phyloP scores from a whole-genome alignment of 2,797 vertebrate species.

The Argya squamiceps region DNA sequence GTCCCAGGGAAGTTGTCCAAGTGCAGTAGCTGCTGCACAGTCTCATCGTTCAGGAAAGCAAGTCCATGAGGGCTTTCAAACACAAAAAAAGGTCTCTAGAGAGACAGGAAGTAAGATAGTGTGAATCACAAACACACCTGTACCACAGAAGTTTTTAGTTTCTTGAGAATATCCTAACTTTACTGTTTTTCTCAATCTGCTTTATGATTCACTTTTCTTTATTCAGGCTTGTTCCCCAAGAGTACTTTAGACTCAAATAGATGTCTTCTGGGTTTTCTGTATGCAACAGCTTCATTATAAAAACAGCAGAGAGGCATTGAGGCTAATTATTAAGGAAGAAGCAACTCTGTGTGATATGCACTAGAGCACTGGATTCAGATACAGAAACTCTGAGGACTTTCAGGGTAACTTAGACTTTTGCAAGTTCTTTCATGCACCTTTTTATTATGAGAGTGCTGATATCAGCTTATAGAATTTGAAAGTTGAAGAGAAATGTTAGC shows the following conservation, averaged over 20 bases:
- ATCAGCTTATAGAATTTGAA: neutral
- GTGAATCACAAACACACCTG: neutral
- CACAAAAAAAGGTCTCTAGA: neutral
- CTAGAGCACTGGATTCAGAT: neutral
- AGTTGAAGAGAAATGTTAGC: neutral
- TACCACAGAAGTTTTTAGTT: neutral
- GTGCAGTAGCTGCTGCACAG: neutral
- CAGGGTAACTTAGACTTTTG: neutral
- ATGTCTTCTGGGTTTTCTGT: neutral
- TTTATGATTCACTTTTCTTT: neutral
- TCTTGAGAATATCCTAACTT: neutral
- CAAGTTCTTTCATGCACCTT: neutral
- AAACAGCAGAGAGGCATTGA: neutral
- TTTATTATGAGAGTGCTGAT: neutral
- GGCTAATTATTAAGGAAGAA: neutral
- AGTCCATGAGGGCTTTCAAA: neutral
- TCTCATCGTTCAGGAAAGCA: accelerated
- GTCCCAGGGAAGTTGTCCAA: neutral
- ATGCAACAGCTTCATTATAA: neutral
- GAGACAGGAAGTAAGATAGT: neutral
- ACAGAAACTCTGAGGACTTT: neutral
- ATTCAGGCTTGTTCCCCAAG: neutral
- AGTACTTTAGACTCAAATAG: neutral
- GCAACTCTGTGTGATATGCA: neutral
- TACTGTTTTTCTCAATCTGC: neutral